Percentiles rank a stretch among this genome's conserved stretches.
phyloP scores from a whole-genome alignment of 2,797 vertebrate genomes.

The Liasis olivaceus region DNA sequence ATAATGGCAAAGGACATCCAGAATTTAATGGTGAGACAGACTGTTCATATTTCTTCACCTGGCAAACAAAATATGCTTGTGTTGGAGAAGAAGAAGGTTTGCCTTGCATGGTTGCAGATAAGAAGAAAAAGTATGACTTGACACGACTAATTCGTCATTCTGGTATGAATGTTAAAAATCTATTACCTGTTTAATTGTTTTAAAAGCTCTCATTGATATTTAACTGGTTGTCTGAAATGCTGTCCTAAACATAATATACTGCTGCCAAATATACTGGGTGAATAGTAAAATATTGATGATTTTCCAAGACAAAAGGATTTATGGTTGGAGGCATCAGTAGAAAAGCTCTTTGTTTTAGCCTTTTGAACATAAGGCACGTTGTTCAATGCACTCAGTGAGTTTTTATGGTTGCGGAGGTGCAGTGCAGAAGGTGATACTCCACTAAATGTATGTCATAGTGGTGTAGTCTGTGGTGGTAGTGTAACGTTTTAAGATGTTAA shows the following conservation, averaged over 20 bases:
- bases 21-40: conserved; percentile 88
- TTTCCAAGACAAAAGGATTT: not conserved
- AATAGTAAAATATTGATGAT: not conserved
- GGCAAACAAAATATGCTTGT: conserved; percentile 89
- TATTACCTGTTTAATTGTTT: not conserved
- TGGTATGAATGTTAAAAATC: conserved; percentile 70
- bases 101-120: conserved; percentile 81
- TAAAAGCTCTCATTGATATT: not conserved
- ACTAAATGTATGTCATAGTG: not conserved
- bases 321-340: not conserved
- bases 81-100: conserved; percentile 88
- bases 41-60: conserved; percentile 94
- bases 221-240: not conserved
- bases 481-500: not conserved
- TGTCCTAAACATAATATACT: not conserved
- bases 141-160: conserved; percentile 83
- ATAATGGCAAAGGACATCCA: conserved; percentile 81
- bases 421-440: not conserved
- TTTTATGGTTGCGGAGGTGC: not conserved
- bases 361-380: not conserved
- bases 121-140: conserved; percentile 86
- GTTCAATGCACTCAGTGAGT: not conserved
- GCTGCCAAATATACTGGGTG: not conserved
- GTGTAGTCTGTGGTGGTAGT: not conserved
- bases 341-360: not conserved